Evolutionary conservation across 2,113 vertebrate species (phyloP).

Genomic region (Syngnathus typhle): DNA sequence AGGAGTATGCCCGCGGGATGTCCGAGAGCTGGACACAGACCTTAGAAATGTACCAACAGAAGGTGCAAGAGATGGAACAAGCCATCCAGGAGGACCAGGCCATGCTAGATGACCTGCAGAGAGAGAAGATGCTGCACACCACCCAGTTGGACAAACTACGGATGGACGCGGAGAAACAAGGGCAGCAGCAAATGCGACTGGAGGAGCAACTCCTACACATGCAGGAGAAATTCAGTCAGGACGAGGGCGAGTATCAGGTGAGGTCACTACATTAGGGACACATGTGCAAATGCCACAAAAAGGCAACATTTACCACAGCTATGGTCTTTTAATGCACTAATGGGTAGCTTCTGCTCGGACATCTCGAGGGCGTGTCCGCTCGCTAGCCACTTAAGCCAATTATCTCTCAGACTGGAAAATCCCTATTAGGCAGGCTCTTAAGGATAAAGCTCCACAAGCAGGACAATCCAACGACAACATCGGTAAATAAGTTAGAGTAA

Average conservation of each 20-base stretch:
- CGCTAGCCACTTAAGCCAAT: conserved; percentile 59
- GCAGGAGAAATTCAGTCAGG: conserved; percentile 71
- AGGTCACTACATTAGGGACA: not conserved
- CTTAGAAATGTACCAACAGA: conserved; percentile 77
- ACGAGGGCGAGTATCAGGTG: conserved; percentile 80
- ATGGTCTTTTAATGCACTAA: not conserved
- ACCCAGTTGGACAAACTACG: conserved; percentile 73
- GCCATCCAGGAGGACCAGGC: conserved; percentile 68
- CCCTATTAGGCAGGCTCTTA: conserved; percentile 51
- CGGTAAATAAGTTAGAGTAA: not conserved
- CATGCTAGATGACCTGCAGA: conserved; percentile 70
- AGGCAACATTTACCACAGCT: not conserved
- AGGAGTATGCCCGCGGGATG: conserved; percentile 73
- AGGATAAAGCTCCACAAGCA: conserved; percentile 39
- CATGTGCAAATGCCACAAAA: not conserved
- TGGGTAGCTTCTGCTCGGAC: conserved; percentile 10
- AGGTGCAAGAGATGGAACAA: conserved; percentile 78
- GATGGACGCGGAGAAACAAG: conserved; percentile 70
- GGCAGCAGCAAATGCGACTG: conserved; percentile 70
- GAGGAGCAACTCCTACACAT: conserved; percentile 76
- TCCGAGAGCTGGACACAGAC: conserved; percentile 77
- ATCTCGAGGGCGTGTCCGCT: conserved; percentile 6
- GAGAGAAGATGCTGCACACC: conserved; percentile 72
- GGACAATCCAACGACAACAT: conserved; percentile 19
- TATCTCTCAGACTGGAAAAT: conserved; percentile 58